Evolutionary conservation across 2,888 invertebrate species (phyloP).

Genomic region (Orthosia gracilis): DNA sequence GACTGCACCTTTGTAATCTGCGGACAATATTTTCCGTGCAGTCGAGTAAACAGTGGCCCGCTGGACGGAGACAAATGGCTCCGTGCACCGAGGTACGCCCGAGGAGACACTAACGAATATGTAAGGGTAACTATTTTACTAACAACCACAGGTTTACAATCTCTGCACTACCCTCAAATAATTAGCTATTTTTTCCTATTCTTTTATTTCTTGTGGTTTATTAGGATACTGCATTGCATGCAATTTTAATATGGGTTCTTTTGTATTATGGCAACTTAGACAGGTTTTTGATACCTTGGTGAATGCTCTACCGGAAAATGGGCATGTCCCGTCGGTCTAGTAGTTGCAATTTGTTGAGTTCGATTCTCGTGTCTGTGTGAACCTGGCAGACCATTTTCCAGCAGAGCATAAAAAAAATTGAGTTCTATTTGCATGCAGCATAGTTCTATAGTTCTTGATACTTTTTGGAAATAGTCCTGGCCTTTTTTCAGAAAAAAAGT

Average conservation of each 20-base stretch:
- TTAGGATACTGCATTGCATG: background rate
- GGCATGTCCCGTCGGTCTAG: no score
- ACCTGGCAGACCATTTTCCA: no score
- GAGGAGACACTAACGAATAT: conserved; percentile 35
- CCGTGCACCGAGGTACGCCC: conserved; percentile 22
- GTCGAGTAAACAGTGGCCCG: conserved; percentile 25
- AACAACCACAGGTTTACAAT: conserved; percentile 33
- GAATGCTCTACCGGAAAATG: no score
- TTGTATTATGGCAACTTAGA: no score
- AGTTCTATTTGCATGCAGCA: no score
- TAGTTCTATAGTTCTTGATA: no score
- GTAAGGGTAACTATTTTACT: conserved; percentile 29
- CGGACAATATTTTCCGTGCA: conserved; percentile 34
- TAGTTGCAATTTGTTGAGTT: no score
- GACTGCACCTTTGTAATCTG: conserved; percentile 33
- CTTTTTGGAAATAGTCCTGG: no score
- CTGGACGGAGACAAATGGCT: conserved; percentile 47
- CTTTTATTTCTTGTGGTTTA: conserved; percentile 3
- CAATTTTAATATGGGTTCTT: background rate
- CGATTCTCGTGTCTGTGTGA: no score
- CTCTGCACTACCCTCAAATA: conserved; percentile 10
- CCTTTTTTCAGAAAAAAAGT: no score
- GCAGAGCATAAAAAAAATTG: no score
- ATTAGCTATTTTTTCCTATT: conserved; percentile 28
- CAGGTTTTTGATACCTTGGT: no score